Evolutionary conservation across 2,888 invertebrate genomes (phyloP).

Genomic region (Incurvaria masculella): DNA sequence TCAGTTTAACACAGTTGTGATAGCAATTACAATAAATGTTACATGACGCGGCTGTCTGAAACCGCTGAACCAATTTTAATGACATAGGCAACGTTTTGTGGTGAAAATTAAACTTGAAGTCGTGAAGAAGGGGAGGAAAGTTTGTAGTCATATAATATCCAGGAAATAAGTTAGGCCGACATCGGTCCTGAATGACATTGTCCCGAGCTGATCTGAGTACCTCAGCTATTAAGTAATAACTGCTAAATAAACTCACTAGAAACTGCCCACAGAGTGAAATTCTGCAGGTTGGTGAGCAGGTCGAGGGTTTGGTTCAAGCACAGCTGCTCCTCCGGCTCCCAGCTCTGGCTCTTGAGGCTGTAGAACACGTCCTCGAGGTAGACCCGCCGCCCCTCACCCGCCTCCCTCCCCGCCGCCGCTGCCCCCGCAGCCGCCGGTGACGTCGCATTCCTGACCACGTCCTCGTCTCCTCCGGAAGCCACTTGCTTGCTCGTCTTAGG

Average conservation of each 20-base stretch:
- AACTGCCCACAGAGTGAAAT: constrained; percentile 55
- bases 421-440: background rate
- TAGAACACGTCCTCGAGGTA: constrained; percentile 43
- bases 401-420: background rate
- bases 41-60: too few species aligned
- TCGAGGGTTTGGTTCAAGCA: constrained; percentile 34
- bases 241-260: constrained; percentile 42
- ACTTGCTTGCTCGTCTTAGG: background rate
- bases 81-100: too few species aligned
- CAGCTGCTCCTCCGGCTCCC: constrained; percentile 32
- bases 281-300: constrained; percentile 39
- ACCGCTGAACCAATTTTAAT: too few species aligned
- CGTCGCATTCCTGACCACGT: background rate
- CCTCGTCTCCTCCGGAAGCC: background rate
- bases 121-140: too few species aligned
- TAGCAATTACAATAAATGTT: too few species aligned
- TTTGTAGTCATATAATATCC: too few species aligned
- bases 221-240: constrained; percentile 3
- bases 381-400: constrained; percentile 16
- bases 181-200: too few species aligned
- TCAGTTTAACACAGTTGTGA: too few species aligned
- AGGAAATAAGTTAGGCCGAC: too few species aligned
- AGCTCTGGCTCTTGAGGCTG: constrained; percentile 33
- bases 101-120: too few species aligned
- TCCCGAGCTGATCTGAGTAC: too few species aligned